Evolutionary conservation across 2,888 invertebrate species (phyloP), one percentile per base, ranked within the genome.

Genomic region (Drosophila prolongata): DNA sequence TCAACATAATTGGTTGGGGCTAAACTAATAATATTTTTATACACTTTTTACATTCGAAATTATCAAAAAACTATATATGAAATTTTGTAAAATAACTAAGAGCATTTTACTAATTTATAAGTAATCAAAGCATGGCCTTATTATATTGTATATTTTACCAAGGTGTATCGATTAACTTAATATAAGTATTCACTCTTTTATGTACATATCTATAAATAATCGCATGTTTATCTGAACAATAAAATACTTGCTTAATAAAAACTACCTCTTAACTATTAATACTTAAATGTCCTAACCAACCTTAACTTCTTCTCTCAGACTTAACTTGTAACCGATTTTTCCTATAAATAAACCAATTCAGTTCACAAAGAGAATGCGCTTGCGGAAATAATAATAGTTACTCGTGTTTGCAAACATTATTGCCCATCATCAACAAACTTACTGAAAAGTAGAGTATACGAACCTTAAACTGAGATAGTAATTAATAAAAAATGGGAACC

Each of bases 401-500:
- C 19, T n/a, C 34, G 10, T 14, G 9, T 30, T 50, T 37, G 16
- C 43, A 30, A 34, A 67, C 40, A 68, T 37, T 35, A 4, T 14
- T 55, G 40, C 66, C 34, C 27, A 42, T 16, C 16, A 34, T 16
- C 16, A 30, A 42, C 14, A 14, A 61, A 30, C n/a, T n/a, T 14
- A 27, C 42, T 30, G 37, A 61, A 37, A 44, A 5, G 38, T 52
- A 64, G 38, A 46, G 52, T 46, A 44, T 66, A n/a, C 30, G 19
- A 38, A 42, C 3, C 9, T 19, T 37, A 24, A 43, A 50, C 6
- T n/a, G 14, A 56, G 30, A 19, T 46, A 37, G 56, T 46, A n/a
- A 57, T 68, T 57, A 64, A 69, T 81, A 60, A 76, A 54, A 77
- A 75, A 40, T 68, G 75, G 79, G 71, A 61, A 76, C 42, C 65